Base-by-base conservation (phyloP, 2,797 vertebrate species). In the Tauraco hartlaubi region DNA sequence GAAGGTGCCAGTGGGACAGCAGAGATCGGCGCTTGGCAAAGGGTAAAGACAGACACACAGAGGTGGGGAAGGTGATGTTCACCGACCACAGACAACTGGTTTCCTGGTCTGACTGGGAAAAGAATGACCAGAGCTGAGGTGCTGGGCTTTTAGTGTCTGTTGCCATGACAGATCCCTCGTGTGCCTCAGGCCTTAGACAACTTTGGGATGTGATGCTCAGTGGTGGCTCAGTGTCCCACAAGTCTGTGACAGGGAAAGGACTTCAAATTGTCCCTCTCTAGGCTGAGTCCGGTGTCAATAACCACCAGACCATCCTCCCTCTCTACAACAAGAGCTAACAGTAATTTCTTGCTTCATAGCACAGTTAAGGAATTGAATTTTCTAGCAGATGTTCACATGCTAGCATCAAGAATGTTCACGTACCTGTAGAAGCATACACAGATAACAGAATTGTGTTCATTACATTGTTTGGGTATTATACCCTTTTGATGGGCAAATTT, bases 11-110 rank as follows among this genome's bases (percentile, higher is more conserved):
- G 44, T 33, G 12, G 39, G 9, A 88, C 67, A 75, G n/a, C 37
- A 66, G 58, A 72, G 54, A 20, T 10, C 0, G 1, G 44, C 0
- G 0, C 25, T 39, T 72, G 56, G 18, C 48, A n/a, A 48, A 64
- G 78, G 52, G 10, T 9, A 64, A 89, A 83, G 52, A n/a, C 8
- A 22, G 33, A 39, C 51, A 55, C 7, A 22, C 9, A 44, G 64
- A 25, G 4, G 22, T 55, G 41, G 8, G 9, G 29, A 88, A 66
- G 18, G 29, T 2, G 5, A 37, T 14, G 35, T 11, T 88, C 43
- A 19, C 12, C 85, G 80, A 18, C 20, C 18, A 31, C n/a, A 41
- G 75, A 22, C 64, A 73, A 62, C 39, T 41, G 39, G 39, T 41
- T 41, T 41, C 39, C 39, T 14, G 20, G 19, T 31, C 44, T 46